These are phyloP conservation scores for Deilephila porcellus DNA, from an alignment of 2,888 invertebrate genomes.

Conservation along the genomic window DNA sequence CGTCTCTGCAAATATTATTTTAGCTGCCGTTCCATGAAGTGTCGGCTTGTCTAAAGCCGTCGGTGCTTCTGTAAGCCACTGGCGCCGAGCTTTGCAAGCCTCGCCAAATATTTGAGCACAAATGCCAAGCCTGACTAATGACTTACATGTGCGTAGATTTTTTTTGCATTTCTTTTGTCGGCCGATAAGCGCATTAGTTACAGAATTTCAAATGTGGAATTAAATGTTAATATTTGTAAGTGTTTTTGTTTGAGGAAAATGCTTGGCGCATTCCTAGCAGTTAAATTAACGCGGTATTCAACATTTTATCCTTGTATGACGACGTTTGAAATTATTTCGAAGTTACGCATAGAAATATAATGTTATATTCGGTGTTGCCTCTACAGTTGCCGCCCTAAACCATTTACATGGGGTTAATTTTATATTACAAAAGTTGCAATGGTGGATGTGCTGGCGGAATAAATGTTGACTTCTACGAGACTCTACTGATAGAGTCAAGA, in stretches of 20 bases:
- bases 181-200: conserved; percentile 19
- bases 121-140: conserved; percentile 74
- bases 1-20: conserved; percentile 76
- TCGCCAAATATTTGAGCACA: conserved; percentile 76
- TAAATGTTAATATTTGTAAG: conserved; percentile 8
- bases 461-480: too few species aligned
- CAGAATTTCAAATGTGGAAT: conserved; percentile 8
- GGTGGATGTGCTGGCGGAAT: too few species aligned
- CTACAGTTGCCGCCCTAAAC: too few species aligned
- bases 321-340: background rate
- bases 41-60: conserved; percentile 59
- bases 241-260: background rate
- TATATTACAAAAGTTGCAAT: too few species aligned
- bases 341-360: background rate
- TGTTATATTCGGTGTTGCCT: too few species aligned
- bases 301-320: background rate
- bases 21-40: conserved; percentile 69
- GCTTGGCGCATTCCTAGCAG: background rate
- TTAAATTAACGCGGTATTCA: background rate
- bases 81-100: conserved; percentile 78
- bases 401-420: too few species aligned
- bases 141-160: conserved; percentile 70
- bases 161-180: conserved; percentile 30
- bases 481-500: too few species aligned
- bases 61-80: conserved; percentile 54